Evolutionary conservation across 23 tunicate species (phyloP).

Genomic region (Phallusia fumigata): DNA sequence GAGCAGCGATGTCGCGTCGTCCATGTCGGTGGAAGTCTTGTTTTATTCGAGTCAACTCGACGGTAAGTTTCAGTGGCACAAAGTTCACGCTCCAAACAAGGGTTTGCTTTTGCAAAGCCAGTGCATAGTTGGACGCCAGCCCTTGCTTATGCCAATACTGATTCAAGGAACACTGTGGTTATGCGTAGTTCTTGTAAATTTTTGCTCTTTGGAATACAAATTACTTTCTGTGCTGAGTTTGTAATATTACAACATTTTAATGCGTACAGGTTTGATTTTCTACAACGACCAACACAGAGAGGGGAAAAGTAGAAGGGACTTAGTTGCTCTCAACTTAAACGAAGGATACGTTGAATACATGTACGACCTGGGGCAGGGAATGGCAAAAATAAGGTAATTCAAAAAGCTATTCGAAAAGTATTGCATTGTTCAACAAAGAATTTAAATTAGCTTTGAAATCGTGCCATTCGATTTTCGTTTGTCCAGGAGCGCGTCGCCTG

Average conservation of each 20-base stretch:
- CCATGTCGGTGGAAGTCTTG: slow-evolving; percentile 48
- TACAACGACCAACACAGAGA: slow-evolving; percentile 57
- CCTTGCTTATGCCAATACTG: too few relatives aligned
- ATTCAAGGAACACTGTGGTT: too few relatives aligned
- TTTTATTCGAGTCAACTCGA: slow-evolving; percentile 66
- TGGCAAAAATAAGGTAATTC: slow-evolving; percentile 43
- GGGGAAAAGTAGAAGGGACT: slow-evolving; percentile 49
- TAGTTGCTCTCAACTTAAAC: slow-evolving; percentile 46
- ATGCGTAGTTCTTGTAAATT: too few relatives aligned
- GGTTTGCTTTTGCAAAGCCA: too few relatives aligned
- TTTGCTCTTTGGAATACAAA: too few relatives aligned
- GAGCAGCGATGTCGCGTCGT: slow-evolving; percentile 32
- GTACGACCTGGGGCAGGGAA: slow-evolving; percentile 68
- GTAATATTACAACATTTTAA: background rate
- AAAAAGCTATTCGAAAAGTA: background rate
- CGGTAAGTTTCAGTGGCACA: slow-evolving; percentile 31
- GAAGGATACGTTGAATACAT: slow-evolving; percentile 47
- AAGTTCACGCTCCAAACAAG: too few relatives aligned
- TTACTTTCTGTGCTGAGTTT: background rate
- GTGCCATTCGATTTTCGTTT: background rate
- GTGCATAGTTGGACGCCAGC: too few relatives aligned
- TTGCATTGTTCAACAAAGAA: background rate
- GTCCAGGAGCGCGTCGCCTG: slow-evolving; percentile 44
- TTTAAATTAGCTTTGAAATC: background rate
- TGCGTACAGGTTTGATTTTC: slow-evolving; percentile 59